A percentile compares a stretch with the other conserved stretches of the same genome.
These are phyloP conservation scores for Potamarius usumacintae DNA, from an alignment of 2,113 vertebrate genomes.

Conservation along the genomic window DNA sequence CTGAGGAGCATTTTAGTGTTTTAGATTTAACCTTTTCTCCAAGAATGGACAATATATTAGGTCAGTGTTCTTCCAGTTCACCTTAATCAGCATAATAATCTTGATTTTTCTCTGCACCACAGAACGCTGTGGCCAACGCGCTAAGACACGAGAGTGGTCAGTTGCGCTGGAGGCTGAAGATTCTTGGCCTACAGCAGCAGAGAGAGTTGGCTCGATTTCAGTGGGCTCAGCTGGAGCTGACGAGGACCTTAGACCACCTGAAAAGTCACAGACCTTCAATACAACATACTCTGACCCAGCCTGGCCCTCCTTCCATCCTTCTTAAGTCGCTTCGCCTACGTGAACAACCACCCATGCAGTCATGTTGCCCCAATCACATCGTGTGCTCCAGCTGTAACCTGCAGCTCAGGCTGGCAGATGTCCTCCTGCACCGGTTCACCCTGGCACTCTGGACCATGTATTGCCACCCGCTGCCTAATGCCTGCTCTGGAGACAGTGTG, in stretches of 20 bases:
- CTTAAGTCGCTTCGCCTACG: neutral
- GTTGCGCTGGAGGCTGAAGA: conserved; percentile 38
- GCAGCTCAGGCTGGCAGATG: conserved; percentile 47
- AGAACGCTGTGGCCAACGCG: conserved; percentile 45
- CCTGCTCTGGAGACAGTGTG: neutral
- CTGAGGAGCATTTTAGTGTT: neutral
- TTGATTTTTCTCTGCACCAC: neutral
- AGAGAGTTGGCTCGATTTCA: conserved; percentile 33
- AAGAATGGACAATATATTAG: neutral
- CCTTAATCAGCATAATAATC: neutral
- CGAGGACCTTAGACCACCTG: conserved; percentile 33
- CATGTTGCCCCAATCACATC: conserved; percentile 53
- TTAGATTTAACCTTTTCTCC: neutral
- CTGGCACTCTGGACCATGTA: conserved; percentile 55
- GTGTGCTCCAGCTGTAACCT: conserved; percentile 56
- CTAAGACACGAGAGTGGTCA: conserved; percentile 36
- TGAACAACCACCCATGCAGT: neutral
- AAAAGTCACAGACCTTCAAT: neutral
- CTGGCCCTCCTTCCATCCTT: neutral
- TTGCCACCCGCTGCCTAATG: neutral
- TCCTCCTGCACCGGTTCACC: conserved; percentile 37
- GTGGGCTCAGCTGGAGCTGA: conserved; percentile 39
- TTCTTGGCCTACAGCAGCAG: conserved; percentile 41
- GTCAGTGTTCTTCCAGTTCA: neutral
- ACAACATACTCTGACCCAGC: neutral